Evolutionary conservation across 2,888 invertebrate species (phyloP).

Genomic region (Heliconius ismenius): DNA sequence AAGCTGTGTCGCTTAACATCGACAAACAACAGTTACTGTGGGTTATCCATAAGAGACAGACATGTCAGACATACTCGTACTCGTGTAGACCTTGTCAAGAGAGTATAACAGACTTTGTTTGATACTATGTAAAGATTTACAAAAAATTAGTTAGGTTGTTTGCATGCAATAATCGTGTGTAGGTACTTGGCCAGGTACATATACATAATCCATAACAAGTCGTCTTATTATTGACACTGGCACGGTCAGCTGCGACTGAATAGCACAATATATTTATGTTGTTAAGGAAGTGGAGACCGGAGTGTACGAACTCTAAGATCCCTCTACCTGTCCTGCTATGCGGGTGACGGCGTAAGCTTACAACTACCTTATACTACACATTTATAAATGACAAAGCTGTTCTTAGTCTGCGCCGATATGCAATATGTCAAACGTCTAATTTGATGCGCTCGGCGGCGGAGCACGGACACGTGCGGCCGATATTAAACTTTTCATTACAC

Average conservation of each 20-base stretch:
- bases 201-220: not conserved
- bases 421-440: conserved; percentile 20
- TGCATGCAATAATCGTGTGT: too few relatives aligned
- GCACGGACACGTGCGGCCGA: conserved; percentile 66
- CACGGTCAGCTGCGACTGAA: not conserved
- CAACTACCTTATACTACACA: not conserved
- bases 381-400: not conserved
- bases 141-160: too few relatives aligned
- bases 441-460: conserved; percentile 18
- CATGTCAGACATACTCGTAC: too few relatives aligned
- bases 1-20: too few relatives aligned
- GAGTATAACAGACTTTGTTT: too few relatives aligned
- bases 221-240: not conserved
- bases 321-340: not conserved
- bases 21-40: too few relatives aligned
- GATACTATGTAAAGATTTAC: too few relatives aligned
- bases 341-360: not conserved
- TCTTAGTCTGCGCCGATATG: not conserved
- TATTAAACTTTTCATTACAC: conserved; percentile 77
- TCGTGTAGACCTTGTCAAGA: too few relatives aligned
- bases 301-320: not conserved
- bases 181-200: too few relatives aligned
- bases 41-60: too few relatives aligned
- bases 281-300: not conserved
- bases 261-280: too few relatives aligned